These are phyloP conservation scores for Acanthurus tractus DNA, from an alignment of 2,797 vertebrate species.

Conservation along the genomic window DNA sequence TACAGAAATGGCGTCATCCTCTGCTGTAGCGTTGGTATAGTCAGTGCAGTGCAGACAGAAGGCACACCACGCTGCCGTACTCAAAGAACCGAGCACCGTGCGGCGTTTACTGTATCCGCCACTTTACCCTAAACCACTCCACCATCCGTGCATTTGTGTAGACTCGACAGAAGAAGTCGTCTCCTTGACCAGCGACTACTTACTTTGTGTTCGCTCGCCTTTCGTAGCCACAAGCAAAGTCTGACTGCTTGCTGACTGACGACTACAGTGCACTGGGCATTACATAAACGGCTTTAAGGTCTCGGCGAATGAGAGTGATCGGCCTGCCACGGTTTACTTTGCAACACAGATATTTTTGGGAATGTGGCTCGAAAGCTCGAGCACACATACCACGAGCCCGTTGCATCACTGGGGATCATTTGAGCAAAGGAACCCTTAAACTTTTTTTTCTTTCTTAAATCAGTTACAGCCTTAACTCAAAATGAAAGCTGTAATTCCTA, in stretches of 20 bases:
- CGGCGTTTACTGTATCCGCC: conserved; percentile 15
- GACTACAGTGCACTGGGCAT: conserved; percentile 64
- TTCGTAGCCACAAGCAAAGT: conserved; percentile 44
- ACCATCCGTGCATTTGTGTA: conserved; percentile 37
- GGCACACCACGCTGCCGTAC: conserved; percentile 63
- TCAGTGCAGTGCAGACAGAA: conserved; percentile 71
- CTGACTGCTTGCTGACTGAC: conserved; percentile 51
- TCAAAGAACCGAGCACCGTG: conserved; percentile 33
- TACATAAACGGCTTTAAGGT: conserved; percentile 78
- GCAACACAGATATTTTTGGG: conserved; percentile 56
- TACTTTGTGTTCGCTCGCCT: conserved; percentile 53
- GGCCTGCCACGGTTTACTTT: conserved; percentile 66
- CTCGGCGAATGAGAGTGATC: conserved; percentile 67
- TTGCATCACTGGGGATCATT: conserved; percentile 18
- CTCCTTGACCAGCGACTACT: conserved; percentile 27
- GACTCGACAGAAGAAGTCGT: conserved; percentile 13
- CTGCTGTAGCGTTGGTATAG: conserved; percentile 73
- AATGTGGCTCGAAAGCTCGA: conserved; percentile 35
- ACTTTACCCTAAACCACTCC: conserved; percentile 9
- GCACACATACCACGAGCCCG: background rate
- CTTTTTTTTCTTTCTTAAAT: conserved; percentile 25
- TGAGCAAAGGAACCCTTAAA: background rate
- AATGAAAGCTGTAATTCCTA: background rate
- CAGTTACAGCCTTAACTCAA: background rate
- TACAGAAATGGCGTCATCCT: conserved; percentile 89